These are phyloP conservation scores for Heliconius himera DNA, from an alignment of 1,140 invertebrate species.

Conservation along the genomic window DNA sequence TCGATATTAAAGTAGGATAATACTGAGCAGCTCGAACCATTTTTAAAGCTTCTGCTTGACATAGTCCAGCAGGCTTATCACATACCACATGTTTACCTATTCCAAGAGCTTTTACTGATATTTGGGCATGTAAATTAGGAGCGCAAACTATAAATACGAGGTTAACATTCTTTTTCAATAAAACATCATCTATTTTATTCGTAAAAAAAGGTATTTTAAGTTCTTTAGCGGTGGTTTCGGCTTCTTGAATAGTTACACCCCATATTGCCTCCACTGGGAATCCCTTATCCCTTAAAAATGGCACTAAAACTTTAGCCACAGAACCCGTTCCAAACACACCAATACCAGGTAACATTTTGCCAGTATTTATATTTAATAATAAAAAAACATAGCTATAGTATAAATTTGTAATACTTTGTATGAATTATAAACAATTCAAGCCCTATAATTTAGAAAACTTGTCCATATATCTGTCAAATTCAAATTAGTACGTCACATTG, in stretches of 20 bases:
- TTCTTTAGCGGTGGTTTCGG: slow-evolving; percentile 89
- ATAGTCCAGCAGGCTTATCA: slow-evolving; percentile 95
- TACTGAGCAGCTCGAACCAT: slow-evolving; percentile 96
- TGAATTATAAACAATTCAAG: slow-evolving; percentile 6
- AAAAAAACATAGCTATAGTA: slow-evolving; percentile 18
- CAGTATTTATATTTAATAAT: neutral
- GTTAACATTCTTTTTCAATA: slow-evolving; percentile 96
- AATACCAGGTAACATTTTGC: slow-evolving; percentile 89
- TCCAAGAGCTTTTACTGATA: slow-evolving; percentile 97
- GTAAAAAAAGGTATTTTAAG: slow-evolving; percentile 95
- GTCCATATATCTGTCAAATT: slow-evolving; percentile 4
- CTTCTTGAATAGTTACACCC: slow-evolving; percentile 92
- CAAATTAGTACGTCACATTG: slow-evolving; percentile 18
- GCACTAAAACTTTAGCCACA: slow-evolving; percentile 94
- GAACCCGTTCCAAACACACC: slow-evolving; percentile 96
- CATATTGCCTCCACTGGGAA: slow-evolving; percentile 96
- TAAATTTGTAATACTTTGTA: slow-evolving; percentile 5
- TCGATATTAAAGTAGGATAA: slow-evolving; percentile 96
- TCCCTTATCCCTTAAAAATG: slow-evolving; percentile 93
- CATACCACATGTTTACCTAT: slow-evolving; percentile 99
- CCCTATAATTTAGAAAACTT: neutral
- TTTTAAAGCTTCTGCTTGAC: slow-evolving; percentile 94
- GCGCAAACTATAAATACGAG: slow-evolving; percentile 97
- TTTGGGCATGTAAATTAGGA: slow-evolving; percentile 96
- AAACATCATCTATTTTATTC: slow-evolving; percentile 96